Evolutionary conservation across 2,113 vertebrate species (phyloP).

Genomic region (Grammomys dolichurus): DNA sequence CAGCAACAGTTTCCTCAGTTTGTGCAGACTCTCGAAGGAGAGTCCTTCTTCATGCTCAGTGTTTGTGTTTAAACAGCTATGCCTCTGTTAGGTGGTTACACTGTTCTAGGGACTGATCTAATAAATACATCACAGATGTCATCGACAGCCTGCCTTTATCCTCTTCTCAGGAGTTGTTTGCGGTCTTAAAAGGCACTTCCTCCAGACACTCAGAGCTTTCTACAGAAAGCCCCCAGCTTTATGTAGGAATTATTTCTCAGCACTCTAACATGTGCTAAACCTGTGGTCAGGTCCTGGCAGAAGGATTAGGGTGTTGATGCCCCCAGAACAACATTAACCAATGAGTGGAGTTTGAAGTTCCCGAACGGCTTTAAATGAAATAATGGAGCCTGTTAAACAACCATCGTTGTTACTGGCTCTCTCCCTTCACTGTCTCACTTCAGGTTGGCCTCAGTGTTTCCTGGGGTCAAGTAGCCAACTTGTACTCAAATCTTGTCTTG

Average conservation of each 20-base stretch:
- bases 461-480: neutral
- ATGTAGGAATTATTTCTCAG: neutral
- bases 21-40: neutral
- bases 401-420: neutral
- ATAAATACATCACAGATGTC: neutral
- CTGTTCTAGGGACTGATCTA: neutral
- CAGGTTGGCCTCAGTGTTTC: neutral
- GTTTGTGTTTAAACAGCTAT: neutral
- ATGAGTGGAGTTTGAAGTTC: neutral
- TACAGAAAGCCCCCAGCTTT: neutral
- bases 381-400: neutral
- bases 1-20: neutral
- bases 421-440: neutral
- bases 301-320: neutral
- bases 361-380: neutral
- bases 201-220: neutral
- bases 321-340: neutral
- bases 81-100: neutral
- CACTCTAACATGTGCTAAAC: neutral
- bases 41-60: too few relatives aligned
- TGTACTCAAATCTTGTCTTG: neutral
- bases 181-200: neutral
- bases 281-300: neutral
- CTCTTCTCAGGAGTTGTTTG: neutral
- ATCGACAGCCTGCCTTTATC: too few relatives aligned